Evolutionary conservation across 1,140 invertebrate genomes (phyloP).

Genomic region (Apis laboriosa): DNA sequence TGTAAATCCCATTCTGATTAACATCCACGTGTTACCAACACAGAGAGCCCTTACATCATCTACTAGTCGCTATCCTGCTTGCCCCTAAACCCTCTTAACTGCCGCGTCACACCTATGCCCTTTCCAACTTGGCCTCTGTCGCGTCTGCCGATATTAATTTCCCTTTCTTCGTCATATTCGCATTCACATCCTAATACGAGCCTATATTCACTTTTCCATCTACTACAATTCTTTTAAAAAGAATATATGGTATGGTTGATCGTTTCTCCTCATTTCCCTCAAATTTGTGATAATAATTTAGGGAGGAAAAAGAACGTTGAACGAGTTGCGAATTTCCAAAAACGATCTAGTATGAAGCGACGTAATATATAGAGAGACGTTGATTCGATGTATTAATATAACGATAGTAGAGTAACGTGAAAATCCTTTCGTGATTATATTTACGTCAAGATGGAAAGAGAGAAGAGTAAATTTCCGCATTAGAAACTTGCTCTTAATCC

Average conservation of each 20-base stretch:
- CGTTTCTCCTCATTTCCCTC: no score
- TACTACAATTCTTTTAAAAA: no score
- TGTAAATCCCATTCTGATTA: conserved; percentile 76
- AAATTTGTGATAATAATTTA: no score
- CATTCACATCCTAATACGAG: not conserved
- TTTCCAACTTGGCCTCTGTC: not conserved
- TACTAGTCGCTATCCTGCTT: conserved; percentile 16
- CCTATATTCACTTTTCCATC: no score
- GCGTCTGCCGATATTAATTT: conserved; percentile 39
- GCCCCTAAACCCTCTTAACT: conserved; percentile 62
- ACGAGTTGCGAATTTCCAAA: no score
- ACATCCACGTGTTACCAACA: conserved; percentile 67
- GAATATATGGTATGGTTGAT: no score
- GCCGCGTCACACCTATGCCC: conserved; percentile 36
- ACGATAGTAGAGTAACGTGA: not conserved
- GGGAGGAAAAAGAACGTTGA: no score
- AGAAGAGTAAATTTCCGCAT: not conserved
- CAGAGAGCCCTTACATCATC: conserved; percentile 57
- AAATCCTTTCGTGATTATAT: conserved; percentile 6
- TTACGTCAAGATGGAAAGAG: not conserved
- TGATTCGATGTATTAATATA: not conserved
- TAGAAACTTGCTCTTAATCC: conserved; percentile 28
- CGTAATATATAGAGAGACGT: no score
- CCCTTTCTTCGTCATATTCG: not conserved
- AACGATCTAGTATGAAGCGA: no score